A percentile compares a stretch with the other conserved stretches of the same genome.
Evolutionary conservation across 1,140 invertebrate species (phyloP).

Genomic region (Drosophila orena): DNA sequence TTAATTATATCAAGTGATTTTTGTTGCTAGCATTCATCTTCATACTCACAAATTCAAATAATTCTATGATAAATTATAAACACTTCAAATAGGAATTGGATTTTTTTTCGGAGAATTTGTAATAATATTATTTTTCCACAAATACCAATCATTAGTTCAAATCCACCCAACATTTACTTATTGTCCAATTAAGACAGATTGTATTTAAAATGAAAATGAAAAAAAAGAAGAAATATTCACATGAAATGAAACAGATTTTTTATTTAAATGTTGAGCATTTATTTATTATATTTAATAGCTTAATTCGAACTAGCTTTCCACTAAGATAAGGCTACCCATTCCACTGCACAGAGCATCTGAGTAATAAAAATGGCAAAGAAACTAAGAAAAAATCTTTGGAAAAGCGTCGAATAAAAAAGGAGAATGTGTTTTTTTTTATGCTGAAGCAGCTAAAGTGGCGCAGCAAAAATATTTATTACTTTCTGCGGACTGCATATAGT

Average conservation of each 20-base stretch:
- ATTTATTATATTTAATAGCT: too few relatives aligned
- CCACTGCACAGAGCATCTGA: neutral
- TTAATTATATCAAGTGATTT: slow-evolving; percentile 5
- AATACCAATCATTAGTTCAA: neutral
- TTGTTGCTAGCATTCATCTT: too few relatives aligned
- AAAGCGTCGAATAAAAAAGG: slow-evolving; percentile 30
- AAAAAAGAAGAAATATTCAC: too few relatives aligned
- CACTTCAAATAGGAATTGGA: neutral
- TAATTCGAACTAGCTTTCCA: neutral
- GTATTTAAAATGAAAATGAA: too few relatives aligned
- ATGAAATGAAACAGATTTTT: neutral
- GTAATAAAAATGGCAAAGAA: slow-evolving; percentile 14
- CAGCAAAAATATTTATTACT: slow-evolving; percentile 79
- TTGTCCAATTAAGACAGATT: too few relatives aligned
- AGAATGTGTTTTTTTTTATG: slow-evolving; percentile 61
- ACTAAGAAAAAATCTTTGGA: slow-evolving; percentile 32
- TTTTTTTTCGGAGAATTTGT: neutral
- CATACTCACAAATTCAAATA: too few relatives aligned
- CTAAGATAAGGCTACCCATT: slow-evolving; percentile 7
- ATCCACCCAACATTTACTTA: too few relatives aligned
- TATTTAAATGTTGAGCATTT: too few relatives aligned
- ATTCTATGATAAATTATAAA: too few relatives aligned
- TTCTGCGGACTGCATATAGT: slow-evolving; percentile 37
- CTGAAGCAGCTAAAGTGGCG: slow-evolving; percentile 51
- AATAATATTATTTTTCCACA: too few relatives aligned